These are phyloP conservation scores for Macroglossus sobrinus DNA, from an alignment of 2,113 vertebrate species.

Conservation along the genomic window DNA sequence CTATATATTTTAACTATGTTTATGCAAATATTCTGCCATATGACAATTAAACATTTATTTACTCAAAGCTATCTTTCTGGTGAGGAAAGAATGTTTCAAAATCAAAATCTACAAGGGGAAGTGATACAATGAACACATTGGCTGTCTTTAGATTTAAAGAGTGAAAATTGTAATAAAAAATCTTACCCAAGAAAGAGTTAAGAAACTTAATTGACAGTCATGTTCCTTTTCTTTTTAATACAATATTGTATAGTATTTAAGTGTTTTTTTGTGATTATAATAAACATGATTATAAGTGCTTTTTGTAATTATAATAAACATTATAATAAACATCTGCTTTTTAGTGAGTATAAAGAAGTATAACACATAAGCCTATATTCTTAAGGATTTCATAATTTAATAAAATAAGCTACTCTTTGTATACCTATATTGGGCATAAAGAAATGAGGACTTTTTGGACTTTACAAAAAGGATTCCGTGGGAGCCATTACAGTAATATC, in stretches of 20 bases:
- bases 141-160: background rate
- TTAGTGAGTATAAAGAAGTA: background rate
- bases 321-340: background rate
- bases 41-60: background rate
- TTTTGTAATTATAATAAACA: background rate
- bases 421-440: background rate
- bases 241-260: background rate
- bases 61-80: background rate
- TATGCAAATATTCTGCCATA: background rate
- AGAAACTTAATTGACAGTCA: background rate
- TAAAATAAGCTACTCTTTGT: background rate
- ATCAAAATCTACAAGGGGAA: rapidly evolving
- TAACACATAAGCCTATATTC: background rate
- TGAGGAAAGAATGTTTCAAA: background rate
- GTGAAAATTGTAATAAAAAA: background rate
- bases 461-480: no score
- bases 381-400: background rate
- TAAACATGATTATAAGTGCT: background rate
- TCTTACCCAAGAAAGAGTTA: background rate
- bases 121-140: background rate
- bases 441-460: no score
- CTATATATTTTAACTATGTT: background rate
- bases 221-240: background rate
- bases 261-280: background rate
- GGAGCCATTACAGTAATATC: no score